Conservation (phyloP, 1,140 invertebrate species). For the Nilaparvata lugens region DNA sequence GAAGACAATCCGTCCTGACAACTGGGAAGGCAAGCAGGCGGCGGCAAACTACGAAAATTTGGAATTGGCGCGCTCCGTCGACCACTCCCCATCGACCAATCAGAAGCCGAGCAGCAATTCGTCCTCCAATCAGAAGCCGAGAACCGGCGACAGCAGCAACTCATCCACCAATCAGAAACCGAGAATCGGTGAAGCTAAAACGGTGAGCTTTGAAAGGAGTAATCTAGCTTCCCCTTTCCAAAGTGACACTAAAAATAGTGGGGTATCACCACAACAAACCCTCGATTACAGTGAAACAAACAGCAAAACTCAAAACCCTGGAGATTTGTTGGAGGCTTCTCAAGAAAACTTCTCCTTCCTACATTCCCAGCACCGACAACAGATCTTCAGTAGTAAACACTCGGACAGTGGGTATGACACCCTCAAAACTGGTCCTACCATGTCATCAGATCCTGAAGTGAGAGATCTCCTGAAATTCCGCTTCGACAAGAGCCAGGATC, state of each 20-base stretch:
- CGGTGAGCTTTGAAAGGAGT: too few species aligned
- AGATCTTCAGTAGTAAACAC: constrained; percentile 24
- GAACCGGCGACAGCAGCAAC: too few species aligned
- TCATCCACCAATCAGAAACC: too few species aligned
- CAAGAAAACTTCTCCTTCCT: not conserved
- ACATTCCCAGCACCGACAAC: not conserved
- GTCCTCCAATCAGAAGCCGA: too few species aligned
- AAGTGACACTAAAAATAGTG: not conserved
- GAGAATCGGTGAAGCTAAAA: too few species aligned
- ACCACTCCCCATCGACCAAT: too few species aligned
- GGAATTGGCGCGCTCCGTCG: too few species aligned
- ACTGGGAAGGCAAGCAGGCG: constrained; percentile 10
- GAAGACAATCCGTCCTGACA: constrained; percentile 11
- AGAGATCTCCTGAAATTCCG: constrained; percentile 18
- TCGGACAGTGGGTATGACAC: constrained; percentile 37
- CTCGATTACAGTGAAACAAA: too few species aligned
- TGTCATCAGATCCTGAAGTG: constrained; percentile 16
- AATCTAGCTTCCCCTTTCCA: too few species aligned
- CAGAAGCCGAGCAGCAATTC: too few species aligned
- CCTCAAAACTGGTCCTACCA: constrained; percentile 22
- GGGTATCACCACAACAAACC: not conserved
- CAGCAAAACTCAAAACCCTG: too few species aligned
- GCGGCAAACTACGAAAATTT: constrained; percentile 10
- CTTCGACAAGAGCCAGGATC: constrained; percentile 8
- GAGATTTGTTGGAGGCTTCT: not conserved